phyloP scores from a whole-genome alignment of 2,888 invertebrate genomes.

The Pseudococcus longispinus region DNA sequence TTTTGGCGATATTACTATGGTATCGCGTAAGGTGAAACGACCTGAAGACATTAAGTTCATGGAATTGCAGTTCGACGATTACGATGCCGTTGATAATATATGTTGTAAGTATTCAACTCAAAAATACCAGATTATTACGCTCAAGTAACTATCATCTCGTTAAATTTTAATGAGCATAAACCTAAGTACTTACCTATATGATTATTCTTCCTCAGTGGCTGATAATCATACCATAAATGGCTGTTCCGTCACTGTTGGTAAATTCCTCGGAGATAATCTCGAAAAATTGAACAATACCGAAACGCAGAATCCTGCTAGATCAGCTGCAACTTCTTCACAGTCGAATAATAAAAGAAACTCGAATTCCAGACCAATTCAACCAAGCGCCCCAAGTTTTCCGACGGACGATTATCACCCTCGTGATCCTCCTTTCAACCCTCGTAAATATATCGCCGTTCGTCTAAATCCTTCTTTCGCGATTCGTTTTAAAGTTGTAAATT shows the following conservation, averaged over 20 bases:
- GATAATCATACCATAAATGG: not conserved
- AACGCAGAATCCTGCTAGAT: not conserved
- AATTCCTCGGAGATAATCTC: not conserved
- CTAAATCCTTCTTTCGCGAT: too few species aligned
- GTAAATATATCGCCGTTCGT: too few species aligned
- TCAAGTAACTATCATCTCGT: not conserved
- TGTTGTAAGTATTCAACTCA: not conserved
- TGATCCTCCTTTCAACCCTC: too few species aligned
- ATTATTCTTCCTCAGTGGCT: not conserved
- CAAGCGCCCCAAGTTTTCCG: too few species aligned
- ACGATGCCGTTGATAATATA: not conserved
- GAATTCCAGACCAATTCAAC: too few species aligned
- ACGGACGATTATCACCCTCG: too few species aligned
- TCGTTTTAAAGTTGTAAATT: too few species aligned
- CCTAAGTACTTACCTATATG: not conserved
- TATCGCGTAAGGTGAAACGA: not conserved
- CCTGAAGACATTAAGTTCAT: not conserved
- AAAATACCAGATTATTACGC: too few species aligned
- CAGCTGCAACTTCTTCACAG: too few species aligned
- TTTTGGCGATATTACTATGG: not conserved
- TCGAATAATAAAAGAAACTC: too few species aligned
- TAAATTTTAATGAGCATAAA: not conserved
- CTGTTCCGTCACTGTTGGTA: not conserved
- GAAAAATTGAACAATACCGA: not conserved
- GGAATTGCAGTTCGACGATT: constrained; percentile 3